Evolutionary conservation across 2,888 invertebrate genomes (phyloP), one percentile per base, ranked within the genome.

Genomic region (Serripes groenlandicus): DNA sequence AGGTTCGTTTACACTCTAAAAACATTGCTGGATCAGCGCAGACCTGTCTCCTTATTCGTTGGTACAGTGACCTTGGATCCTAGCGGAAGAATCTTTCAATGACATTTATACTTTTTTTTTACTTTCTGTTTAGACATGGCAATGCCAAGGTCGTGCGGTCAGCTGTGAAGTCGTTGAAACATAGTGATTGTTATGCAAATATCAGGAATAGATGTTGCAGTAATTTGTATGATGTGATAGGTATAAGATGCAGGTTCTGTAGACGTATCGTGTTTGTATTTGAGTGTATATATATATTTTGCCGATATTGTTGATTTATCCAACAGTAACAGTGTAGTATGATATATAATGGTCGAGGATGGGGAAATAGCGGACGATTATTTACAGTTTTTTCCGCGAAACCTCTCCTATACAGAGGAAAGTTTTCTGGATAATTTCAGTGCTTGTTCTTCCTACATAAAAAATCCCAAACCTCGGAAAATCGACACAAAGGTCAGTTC

Each of bases 371-470:
- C 71, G 11, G 78, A 78, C 23, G 76, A 81, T 58, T 78, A 71
- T 78, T 70, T 87, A 64, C 75, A 78, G 58, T 88, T 82, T 58
- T 85, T 93, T 71, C 92, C 93, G 3, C 80, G 92, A 54, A 93
- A 93, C 83, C 79, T 92, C n/a, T 93, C 93, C 2, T 93, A 92
- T 75, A 87, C 87, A 3, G 90, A 91, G 54, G 91, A 92, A 37
- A 89, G 91, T 49, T 88, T 86, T 78, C 72, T 92, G 71, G 91
- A 92, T 81, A 87, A 88, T 68, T 92, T 87, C 83, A 91, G 91
- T 49, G 89, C 91, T 18, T 90, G 90, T 82, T 79, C 88, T 15
- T 49, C 86, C 18, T 92, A 87, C 77, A 91, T 92, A n/a, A 81
- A 83, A 73, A 88, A 82, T 54, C 87, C 35, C 15, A 37, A 26